Percentiles rank a stretch among this genome's conserved stretches.
phyloP scores from a whole-genome alignment of 2,797 vertebrate genomes.

The Diceros bicornis region DNA sequence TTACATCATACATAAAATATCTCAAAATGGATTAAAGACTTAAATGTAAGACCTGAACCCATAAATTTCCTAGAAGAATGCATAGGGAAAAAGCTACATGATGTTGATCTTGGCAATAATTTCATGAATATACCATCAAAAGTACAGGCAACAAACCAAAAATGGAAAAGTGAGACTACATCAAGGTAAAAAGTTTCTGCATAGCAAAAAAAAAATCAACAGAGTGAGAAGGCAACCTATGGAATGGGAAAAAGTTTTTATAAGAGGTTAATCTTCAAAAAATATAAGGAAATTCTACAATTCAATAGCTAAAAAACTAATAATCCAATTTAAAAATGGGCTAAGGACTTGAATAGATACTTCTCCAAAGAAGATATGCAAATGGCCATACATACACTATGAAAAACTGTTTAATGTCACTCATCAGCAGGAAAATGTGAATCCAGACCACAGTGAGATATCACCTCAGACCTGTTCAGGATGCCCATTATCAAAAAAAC shows the following conservation, averaged over 20 bases:
- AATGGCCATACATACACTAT: too few relatives aligned
- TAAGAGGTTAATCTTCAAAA: neutral
- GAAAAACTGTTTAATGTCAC: too few relatives aligned
- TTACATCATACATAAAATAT: neutral
- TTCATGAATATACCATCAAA: neutral
- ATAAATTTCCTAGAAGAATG: neutral
- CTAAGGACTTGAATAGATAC: too few relatives aligned
- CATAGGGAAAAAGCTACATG: too few relatives aligned
- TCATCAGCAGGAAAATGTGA: too few relatives aligned
- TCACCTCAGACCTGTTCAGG: too few relatives aligned
- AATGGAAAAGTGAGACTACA: neutral
- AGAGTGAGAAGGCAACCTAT: neutral
- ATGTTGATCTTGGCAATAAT: neutral
- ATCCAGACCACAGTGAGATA: too few relatives aligned
- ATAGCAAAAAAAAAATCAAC: neutral
- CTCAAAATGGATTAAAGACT: neutral
- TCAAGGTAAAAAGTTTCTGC: neutral
- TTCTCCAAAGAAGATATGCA: neutral
- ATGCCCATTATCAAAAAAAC: too few relatives aligned
- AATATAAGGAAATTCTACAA: neutral
- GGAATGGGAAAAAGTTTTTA: neutral
- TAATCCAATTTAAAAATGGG: too few relatives aligned
- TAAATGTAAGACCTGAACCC: neutral
- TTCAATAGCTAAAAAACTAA: neutral
- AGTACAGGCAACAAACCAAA: neutral